Conservation (phyloP, 2,888 invertebrate species). For the Stramonita haemastoma region DNA sequence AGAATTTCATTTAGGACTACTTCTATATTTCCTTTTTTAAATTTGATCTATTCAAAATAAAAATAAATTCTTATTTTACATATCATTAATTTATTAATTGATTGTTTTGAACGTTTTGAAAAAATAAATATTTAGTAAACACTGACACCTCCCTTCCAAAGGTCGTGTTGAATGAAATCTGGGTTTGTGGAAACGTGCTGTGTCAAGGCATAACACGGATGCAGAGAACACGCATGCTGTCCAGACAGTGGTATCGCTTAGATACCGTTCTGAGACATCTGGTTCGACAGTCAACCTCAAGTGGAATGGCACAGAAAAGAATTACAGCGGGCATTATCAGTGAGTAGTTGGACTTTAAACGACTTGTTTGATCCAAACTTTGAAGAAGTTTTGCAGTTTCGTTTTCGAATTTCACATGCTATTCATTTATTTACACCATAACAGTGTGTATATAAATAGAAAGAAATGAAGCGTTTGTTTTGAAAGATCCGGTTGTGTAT, state of each 20-base stretch:
- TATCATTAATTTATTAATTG: neutral
- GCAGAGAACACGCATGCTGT: neutral
- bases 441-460: too few relatives aligned
- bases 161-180: neutral
- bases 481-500: too few relatives aligned
- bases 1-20: too few relatives aligned
- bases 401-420: neutral
- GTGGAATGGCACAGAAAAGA: constrained; percentile 42
- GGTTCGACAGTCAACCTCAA: neutral
- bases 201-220: neutral
- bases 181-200: neutral
- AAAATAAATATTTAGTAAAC: neutral
- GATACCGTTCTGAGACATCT: constrained; percentile 39
- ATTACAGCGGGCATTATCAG: constrained; percentile 59
- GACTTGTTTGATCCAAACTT: too few relatives aligned
- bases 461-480: too few relatives aligned
- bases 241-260: constrained; percentile 25
- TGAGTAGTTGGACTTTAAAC: constrained; percentile 29
- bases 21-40: neutral
- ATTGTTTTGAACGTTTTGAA: neutral
- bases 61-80: neutral
- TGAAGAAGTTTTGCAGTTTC: neutral
- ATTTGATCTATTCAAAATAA: neutral
- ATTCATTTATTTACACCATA: too few relatives aligned
- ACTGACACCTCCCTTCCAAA: constrained; percentile 8